Percentiles rank a stretch among this genome's conserved stretches.
These are phyloP conservation scores for Carettochelys insculpta DNA, from an alignment of 2,113 vertebrate genomes.

Conservation along the genomic window DNA sequence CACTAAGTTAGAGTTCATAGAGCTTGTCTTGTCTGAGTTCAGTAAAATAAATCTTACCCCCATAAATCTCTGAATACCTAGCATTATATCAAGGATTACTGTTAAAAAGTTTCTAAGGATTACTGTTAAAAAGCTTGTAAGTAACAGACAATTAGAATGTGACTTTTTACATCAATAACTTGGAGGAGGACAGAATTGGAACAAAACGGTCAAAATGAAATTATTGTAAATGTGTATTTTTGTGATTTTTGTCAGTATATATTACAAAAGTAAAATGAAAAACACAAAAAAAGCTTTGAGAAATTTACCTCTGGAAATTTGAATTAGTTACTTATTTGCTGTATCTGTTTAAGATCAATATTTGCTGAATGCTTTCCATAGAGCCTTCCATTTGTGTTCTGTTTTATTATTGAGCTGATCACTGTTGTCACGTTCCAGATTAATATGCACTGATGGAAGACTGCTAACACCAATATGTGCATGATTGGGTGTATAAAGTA, in stretches of 20 bases:
- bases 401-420: not conserved
- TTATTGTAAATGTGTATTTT: not conserved
- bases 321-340: not conserved
- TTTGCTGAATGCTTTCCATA: not conserved
- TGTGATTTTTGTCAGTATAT: not conserved
- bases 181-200: not conserved
- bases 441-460: not conserved
- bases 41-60: not conserved
- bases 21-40: not conserved
- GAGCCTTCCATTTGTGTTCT: not conserved
- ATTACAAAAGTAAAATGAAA: not conserved
- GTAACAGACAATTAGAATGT: not conserved
- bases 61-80: not conserved
- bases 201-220: not conserved
- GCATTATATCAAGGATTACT: not conserved
- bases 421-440: conserved; percentile 27
- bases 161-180: conserved; percentile 7
- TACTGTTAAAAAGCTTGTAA: too few relatives aligned
- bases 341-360: not conserved
- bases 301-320: not conserved
- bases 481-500: not conserved
- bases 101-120: too few relatives aligned
- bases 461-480: not conserved
- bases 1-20: not conserved
- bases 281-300: not conserved